phyloP scores from a whole-genome alignment of 2,113 vertebrate species.

The Odobenus rosmarus region DNA sequence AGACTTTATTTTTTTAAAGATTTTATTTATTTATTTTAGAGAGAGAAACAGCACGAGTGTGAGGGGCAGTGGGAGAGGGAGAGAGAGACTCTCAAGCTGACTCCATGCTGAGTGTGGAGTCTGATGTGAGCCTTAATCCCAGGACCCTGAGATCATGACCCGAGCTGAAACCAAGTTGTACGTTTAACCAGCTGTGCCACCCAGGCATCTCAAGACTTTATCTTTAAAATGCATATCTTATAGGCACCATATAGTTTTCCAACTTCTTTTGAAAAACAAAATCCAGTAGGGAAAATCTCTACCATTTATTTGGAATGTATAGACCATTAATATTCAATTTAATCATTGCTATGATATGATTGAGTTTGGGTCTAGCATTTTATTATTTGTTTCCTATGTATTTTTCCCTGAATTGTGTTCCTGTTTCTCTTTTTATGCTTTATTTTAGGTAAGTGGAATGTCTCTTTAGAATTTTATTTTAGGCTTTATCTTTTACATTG shows the following conservation, averaged over 20 bases:
- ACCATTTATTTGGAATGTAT: not conserved
- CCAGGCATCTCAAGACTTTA: not conserved
- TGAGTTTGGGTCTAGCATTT: not conserved
- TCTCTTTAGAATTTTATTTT: not conserved
- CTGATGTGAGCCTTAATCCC: not conserved
- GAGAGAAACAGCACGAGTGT: not conserved
- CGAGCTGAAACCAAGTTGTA: not conserved
- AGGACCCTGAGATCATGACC: not conserved
- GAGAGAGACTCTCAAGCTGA: not conserved
- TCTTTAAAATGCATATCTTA: not conserved
- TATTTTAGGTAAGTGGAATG: not conserved
- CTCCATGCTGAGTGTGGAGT: not conserved
- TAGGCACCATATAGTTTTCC: not conserved
- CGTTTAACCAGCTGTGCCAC: not conserved
- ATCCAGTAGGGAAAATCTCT: not conserved
- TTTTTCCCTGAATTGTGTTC: not conserved
- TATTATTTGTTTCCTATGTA: not conserved
- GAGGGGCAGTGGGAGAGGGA: not conserved
- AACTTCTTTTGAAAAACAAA: not conserved
- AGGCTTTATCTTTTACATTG: constrained; percentile 16
- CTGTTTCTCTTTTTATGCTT: not conserved
- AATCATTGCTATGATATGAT: not conserved
- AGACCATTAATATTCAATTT: not conserved
- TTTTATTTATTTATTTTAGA: not conserved
- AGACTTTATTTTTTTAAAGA: not conserved